Base-by-base conservation (phyloP, 1,140 invertebrate genomes). In the Dinoponera quadriceps region DNA sequence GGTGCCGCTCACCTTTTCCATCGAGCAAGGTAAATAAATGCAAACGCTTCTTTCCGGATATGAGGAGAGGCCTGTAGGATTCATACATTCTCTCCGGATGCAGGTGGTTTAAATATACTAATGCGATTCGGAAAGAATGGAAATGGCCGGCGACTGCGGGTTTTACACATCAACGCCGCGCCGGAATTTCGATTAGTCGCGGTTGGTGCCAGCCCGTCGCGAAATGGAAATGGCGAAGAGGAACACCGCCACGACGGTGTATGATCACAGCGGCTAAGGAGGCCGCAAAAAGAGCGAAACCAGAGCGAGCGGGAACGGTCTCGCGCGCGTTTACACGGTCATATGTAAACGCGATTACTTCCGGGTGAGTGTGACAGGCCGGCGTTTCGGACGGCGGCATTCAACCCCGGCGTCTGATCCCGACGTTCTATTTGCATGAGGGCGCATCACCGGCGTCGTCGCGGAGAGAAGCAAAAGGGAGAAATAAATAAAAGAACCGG, bases 351-450 rank as follows among this genome's bases (percentile, higher is more conserved):
- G 60, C 51, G n/a, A 51, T 80, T 72, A 68, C 51, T 74, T 74
- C 25, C 29, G 82, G 73, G 57, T 89, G 87, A 60, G 44, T n/a
- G 13, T 89, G 88, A 89, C 88, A 89, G 82, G 68, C 48, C 33
- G 81, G 86, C 88, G 84, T 89, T 88, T 88, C 72, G 71, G 69
- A 20, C 51, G 57, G 59, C 20, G 38, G 74, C 73, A 66, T 65
- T 84, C 85, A 73, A 84, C 82, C 89, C 77, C 87, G 85, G 27
- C 60, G 65, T n/a, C 72, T 88, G 87, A 88, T 72, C 82, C 72
- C 83, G 75, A 86, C 87, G 66, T 82, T 65, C 86, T 86, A 82
- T 89, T 89, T 89, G 82, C 87, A 88, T 87, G 72, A 73, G 75
- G 55, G 68, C 22, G 59, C 80, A 57, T 87, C 85, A 55, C n/a